These are phyloP conservation scores for Betta splendens DNA, from an alignment of 2,797 vertebrate genomes.

Conservation along the genomic window DNA sequence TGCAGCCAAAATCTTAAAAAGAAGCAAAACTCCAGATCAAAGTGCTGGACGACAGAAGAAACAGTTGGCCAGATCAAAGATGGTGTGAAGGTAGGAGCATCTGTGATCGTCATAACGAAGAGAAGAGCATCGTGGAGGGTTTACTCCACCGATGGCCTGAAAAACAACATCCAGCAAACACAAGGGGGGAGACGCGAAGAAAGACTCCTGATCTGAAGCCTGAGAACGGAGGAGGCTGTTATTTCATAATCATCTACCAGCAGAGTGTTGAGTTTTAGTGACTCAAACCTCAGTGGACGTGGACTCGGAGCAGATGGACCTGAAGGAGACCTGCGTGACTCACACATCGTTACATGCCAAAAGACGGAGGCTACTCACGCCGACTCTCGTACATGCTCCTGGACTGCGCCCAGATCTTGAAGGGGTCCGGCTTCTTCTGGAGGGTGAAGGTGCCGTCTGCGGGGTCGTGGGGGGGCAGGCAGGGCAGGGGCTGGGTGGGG, in stretches of 20 bases:
- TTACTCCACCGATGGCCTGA: too few species aligned
- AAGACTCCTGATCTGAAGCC: too few species aligned
- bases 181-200: too few species aligned
- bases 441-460: conserved; percentile 87
- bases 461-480: conserved; percentile 80
- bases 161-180: too few species aligned
- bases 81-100: background rate
- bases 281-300: too few species aligned
- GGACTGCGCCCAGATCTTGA: conserved; percentile 99
- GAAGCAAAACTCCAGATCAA: background rate
- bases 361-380: conserved; percentile 90
- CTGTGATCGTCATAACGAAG: background rate
- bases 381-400: conserved; percentile 99
- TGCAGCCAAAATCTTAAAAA: background rate
- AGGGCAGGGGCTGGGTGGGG: conserved; percentile 82
- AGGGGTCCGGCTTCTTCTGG: conserved; percentile 98
- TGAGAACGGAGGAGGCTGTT: too few species aligned
- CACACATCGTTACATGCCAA: too few species aligned
- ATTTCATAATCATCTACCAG: too few species aligned
- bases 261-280: too few species aligned
- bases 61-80: too few species aligned
- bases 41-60: too few species aligned
- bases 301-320: background rate
- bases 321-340: too few species aligned
- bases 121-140: background rate